Conservation (phyloP, 2,888 invertebrate genomes). For the Ceriagrion tenellum region DNA sequence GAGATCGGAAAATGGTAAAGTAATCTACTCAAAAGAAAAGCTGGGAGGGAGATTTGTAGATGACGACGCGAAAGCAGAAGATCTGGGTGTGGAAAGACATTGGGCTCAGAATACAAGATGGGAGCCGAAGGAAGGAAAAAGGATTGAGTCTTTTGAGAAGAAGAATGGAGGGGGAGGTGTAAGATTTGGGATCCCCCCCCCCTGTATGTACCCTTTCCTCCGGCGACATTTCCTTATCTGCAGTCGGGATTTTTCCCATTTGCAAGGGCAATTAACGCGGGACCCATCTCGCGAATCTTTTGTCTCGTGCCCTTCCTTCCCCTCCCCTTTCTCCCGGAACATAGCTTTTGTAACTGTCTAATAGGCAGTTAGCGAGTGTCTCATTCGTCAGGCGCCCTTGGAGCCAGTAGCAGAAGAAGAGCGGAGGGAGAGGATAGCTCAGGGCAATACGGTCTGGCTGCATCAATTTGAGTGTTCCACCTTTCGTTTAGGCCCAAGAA, state of each 20-base stretch:
- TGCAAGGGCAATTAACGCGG: slow-evolving; percentile 39
- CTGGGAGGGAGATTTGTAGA: not conserved
- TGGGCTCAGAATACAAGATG: not conserved
- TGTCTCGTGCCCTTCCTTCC: not conserved
- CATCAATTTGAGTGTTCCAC: not conserved
- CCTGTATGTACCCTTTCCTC: not conserved
- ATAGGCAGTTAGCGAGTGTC: slow-evolving; percentile 20
- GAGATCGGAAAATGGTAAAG: not conserved
- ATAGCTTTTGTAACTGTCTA: slow-evolving; percentile 23
- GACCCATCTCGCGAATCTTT: slow-evolving; percentile 9
- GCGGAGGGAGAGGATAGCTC: not conserved
- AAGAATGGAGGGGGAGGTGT: not conserved
- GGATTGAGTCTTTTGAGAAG: not conserved
- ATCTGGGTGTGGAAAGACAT: not conserved
- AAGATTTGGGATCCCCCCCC: not conserved
- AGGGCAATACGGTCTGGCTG: not conserved
- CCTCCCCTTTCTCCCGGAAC: not conserved
- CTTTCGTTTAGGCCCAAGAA: not conserved
- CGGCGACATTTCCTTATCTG: not conserved
- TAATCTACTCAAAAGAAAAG: not conserved
- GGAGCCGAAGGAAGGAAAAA: not conserved
- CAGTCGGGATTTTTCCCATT: slow-evolving; percentile 44
- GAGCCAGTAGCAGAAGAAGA: not conserved
- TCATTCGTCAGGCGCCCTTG: not conserved
- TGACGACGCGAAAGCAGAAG: not conserved